Percentiles rank a stretch among this genome's conserved stretches.
phyloP scores from a whole-genome alignment of 2,888 invertebrate genomes.

The Plebejus melissa region DNA sequence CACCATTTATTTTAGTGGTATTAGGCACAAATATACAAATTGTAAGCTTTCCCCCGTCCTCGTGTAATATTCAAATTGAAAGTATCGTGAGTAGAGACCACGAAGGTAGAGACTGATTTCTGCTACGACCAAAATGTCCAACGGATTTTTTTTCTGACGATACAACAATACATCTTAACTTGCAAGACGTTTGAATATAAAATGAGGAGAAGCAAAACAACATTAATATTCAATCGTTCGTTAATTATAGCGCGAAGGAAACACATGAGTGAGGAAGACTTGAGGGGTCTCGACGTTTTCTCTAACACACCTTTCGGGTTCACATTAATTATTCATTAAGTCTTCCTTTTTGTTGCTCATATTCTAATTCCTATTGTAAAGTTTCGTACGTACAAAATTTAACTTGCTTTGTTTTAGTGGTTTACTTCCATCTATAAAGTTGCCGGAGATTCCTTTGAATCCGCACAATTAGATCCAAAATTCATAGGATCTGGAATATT shows the following conservation, averaged over 20 bases:
- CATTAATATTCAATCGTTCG: conserved; percentile 25
- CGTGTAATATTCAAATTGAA: no score
- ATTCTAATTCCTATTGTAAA: conserved; percentile 7
- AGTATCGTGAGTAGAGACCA: no score
- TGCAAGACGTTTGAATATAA: background rate
- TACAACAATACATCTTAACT: background rate
- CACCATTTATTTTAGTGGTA: background rate
- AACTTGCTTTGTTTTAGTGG: background rate
- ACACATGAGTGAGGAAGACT: conserved; percentile 40
- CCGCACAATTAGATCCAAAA: conserved; percentile 1
- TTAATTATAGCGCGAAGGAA: conserved; percentile 30
- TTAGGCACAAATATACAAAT: background rate
- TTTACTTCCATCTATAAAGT: background rate
- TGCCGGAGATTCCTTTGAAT: background rate
- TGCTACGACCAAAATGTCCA: background rate
- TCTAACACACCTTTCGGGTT: conserved; percentile 37
- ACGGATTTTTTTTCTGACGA: background rate
- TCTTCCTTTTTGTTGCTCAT: conserved; percentile 21
- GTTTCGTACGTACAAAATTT: conserved; percentile 16
- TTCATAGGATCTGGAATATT: conserved; percentile 21
- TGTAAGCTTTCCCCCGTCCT: no score
- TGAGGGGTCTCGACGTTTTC: conserved; percentile 41
- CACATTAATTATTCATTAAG: conserved; percentile 36
- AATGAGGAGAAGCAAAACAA: conserved; percentile 18
- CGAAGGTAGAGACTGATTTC: background rate